A percentile compares a stretch with the other conserved stretches of the same genome.
Conservation (phyloP, 2,888 invertebrate genomes). For the Apotomis betuletana region DNA sequence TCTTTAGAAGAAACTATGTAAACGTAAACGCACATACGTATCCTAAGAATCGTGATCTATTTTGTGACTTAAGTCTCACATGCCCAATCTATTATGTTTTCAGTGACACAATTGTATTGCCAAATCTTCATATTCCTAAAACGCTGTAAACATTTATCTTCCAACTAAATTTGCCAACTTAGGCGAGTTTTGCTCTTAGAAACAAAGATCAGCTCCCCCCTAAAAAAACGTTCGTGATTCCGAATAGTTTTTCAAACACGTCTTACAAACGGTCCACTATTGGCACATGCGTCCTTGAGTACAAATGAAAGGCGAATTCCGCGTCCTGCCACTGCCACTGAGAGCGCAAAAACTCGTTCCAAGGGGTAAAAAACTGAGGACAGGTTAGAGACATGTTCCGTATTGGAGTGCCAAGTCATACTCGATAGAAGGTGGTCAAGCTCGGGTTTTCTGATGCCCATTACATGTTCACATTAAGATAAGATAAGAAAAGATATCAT, state of each 20-base stretch:
- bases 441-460: background rate
- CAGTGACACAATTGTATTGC: too few relatives aligned
- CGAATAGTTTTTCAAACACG: constrained; percentile 14
- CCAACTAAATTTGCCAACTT: background rate
- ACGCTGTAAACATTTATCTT: too few relatives aligned
- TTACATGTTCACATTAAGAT: background rate
- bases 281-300: constrained; percentile 53
- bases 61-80: too few relatives aligned
- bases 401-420: background rate
- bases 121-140: too few relatives aligned
- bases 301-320: constrained; percentile 53
- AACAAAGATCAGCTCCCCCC: background rate
- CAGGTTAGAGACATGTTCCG: constrained; percentile 24
- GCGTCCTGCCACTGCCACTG: constrained; percentile 43
- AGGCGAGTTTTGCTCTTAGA: background rate
- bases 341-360: constrained; percentile 50
- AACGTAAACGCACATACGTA: too few relatives aligned
- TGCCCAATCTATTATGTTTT: too few relatives aligned
- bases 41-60: too few relatives aligned
- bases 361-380: constrained; percentile 51
- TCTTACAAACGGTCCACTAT: constrained; percentile 11
- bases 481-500: too few relatives aligned
- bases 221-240: constrained; percentile 5
- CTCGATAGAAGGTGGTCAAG: constrained; percentile 5
- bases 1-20: too few relatives aligned